phyloP scores from a whole-genome alignment of 2,797 vertebrate genomes.

The Phataginus tricuspis region DNA sequence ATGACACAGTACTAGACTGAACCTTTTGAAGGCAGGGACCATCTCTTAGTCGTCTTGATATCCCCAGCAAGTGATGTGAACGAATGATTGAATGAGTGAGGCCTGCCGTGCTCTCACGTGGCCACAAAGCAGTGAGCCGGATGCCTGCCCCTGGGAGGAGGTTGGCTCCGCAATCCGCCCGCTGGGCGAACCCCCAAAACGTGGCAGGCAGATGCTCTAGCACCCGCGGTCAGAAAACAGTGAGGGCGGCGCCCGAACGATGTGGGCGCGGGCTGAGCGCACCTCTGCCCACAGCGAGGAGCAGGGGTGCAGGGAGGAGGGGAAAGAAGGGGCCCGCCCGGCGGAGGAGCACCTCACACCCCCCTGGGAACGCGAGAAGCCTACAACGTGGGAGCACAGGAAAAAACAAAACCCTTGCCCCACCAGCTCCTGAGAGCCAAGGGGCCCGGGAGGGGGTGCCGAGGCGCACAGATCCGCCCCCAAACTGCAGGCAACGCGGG shows the following conservation, averaged over 20 bases:
- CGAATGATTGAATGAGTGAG: background rate
- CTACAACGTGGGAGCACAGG: background rate
- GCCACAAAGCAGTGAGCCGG: background rate
- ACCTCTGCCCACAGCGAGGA: background rate
- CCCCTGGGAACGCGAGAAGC: background rate
- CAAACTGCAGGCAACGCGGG: background rate
- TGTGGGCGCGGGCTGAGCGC: background rate
- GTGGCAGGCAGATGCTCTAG: fast-evolving
- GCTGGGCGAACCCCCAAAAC: background rate
- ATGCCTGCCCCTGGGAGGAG: constrained; percentile 42
- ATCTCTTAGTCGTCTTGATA: background rate
- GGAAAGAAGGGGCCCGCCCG: background rate
- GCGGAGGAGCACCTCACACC: background rate
- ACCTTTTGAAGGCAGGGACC: background rate
- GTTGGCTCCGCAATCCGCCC: background rate
- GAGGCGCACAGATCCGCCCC: fast-evolving
- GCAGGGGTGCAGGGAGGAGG: background rate
- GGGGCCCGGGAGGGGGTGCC: background rate
- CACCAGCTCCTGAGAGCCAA: background rate
- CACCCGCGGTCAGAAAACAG: fast-evolving
- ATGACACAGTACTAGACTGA: background rate
- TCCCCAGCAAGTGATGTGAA: background rate
- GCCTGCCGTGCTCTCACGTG: constrained; percentile 54
- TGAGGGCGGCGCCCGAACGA: no score
- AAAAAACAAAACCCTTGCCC: background rate